phyloP scores from a whole-genome alignment of 2,797 vertebrate genomes.

The Epinephelus malabaricus region DNA sequence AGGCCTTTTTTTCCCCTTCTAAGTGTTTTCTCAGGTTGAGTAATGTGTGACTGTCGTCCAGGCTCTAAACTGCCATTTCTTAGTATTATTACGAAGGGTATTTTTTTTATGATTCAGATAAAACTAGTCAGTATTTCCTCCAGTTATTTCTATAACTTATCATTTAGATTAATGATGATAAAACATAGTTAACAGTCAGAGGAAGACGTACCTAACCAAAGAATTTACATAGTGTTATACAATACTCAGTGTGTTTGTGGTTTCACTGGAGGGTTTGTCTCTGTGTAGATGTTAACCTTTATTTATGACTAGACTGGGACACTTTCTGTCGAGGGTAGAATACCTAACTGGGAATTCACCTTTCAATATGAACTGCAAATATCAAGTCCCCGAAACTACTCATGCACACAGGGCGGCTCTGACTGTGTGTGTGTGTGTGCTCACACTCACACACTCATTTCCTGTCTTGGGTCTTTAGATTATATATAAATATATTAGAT shows the following conservation, averaged over 20 bases:
- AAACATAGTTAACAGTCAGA: conserved; percentile 15
- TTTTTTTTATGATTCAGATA: conserved; percentile 46
- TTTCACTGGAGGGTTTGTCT: conserved; percentile 50
- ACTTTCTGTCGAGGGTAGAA: conserved; percentile 36
- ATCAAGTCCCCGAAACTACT: conserved; percentile 51
- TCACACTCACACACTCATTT: conserved; percentile 61
- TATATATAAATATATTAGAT: conserved; percentile 1
- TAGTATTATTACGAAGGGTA: conserved; percentile 3
- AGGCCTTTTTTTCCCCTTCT: background rate
- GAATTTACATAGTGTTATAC: conserved; percentile 50
- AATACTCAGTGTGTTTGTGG: conserved; percentile 32
- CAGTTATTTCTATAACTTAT: conserved; percentile 22
- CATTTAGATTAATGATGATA: conserved; percentile 18
- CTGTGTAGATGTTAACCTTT: conserved; percentile 22
- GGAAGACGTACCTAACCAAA: conserved; percentile 14
- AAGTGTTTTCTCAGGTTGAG: conserved; percentile 16
- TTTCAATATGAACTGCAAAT: conserved; percentile 40
- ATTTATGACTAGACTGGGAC: conserved; percentile 50
- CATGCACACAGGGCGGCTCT: background rate
- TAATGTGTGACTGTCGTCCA: background rate
- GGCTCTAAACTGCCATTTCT: conserved; percentile 8
- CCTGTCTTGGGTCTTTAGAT: conserved; percentile 62
- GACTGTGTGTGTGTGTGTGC: conserved; percentile 36
- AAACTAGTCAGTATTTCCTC: conserved; percentile 8
- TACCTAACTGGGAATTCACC: conserved; percentile 77